phyloP scores from a whole-genome alignment of 2,113 vertebrate genomes.

The Tenrec ecaudatus region DNA sequence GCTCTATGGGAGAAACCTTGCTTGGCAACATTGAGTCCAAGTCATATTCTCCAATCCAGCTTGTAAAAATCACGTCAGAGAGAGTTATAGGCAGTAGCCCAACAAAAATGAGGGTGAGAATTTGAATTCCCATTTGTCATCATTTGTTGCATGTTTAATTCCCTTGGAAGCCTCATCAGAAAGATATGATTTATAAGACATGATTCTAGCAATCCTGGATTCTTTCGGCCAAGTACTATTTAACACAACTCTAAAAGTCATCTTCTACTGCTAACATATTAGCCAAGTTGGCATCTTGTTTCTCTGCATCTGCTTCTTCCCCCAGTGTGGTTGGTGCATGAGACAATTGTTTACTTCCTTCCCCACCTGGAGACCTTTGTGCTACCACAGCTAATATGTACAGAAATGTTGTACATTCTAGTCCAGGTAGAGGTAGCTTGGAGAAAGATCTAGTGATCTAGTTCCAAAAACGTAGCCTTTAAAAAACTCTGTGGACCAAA shows the following conservation, averaged over 20 bases:
- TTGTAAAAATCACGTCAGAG: neutral
- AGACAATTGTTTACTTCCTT: neutral
- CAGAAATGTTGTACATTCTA: neutral
- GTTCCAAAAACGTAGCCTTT: neutral
- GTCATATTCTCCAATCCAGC: neutral
- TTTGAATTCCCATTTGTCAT: slow-evolving; percentile 33
- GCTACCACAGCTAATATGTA: neutral
- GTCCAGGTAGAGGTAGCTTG: neutral
- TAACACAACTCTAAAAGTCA: slow-evolving; percentile 33
- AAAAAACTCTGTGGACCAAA: neutral
- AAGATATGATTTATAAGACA: slow-evolving; percentile 43
- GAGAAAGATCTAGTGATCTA: neutral
- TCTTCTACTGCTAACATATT: neutral
- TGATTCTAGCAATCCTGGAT: neutral
- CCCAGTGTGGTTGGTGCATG: neutral
- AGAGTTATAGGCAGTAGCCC: neutral
- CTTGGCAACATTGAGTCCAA: neutral
- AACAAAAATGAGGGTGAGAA: neutral
- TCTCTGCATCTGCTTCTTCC: neutral
- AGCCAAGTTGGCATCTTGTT: neutral
- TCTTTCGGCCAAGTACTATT: slow-evolving; percentile 32
- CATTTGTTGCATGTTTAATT: neutral
- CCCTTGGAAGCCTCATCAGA: slow-evolving; percentile 1
- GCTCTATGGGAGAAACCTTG: neutral
- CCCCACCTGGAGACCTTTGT: neutral